A percentile compares a stretch with the other conserved stretches of the same genome.
Evolutionary conservation across 2,797 vertebrate genomes (phyloP).

Genomic region (Brachyrhaphis roseni): DNA sequence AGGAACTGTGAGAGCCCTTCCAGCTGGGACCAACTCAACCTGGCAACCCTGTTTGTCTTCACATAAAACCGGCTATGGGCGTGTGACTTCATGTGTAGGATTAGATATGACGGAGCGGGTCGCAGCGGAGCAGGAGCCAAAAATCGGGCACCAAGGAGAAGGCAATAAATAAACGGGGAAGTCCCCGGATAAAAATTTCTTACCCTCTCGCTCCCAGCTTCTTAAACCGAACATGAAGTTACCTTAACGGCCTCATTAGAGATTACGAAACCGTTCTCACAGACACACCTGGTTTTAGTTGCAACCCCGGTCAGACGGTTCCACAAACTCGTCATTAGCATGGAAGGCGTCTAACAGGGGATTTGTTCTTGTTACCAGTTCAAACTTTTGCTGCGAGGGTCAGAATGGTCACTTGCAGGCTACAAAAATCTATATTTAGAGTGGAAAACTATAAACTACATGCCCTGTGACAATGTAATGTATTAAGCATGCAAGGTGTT

Average conservation of each 20-base stretch:
- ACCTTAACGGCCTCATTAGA: background rate
- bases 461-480: background rate
- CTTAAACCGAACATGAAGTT: background rate
- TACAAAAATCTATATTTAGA: background rate
- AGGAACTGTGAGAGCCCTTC: slow-evolving; percentile 58
- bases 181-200: slow-evolving; percentile 49
- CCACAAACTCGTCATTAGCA: background rate
- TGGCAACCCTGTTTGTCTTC: slow-evolving; percentile 42
- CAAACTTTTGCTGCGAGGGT: background rate
- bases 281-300: background rate
- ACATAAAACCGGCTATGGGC: slow-evolving; percentile 62
- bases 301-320: too few species aligned
- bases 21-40: slow-evolving; percentile 61
- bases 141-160: slow-evolving; percentile 49
- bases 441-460: background rate
- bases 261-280: background rate
- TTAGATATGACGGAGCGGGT: slow-evolving; percentile 43
- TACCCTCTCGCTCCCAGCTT: slow-evolving; percentile 27
- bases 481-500: background rate
- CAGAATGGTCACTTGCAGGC: background rate
- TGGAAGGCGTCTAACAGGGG: background rate
- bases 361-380: background rate
- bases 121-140: slow-evolving; percentile 22
- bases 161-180: slow-evolving; percentile 57
- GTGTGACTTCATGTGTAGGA: slow-evolving; percentile 64